These are phyloP conservation scores for Cephalotes varians DNA, from an alignment of 2,888 invertebrate species.

Conservation along the genomic window DNA sequence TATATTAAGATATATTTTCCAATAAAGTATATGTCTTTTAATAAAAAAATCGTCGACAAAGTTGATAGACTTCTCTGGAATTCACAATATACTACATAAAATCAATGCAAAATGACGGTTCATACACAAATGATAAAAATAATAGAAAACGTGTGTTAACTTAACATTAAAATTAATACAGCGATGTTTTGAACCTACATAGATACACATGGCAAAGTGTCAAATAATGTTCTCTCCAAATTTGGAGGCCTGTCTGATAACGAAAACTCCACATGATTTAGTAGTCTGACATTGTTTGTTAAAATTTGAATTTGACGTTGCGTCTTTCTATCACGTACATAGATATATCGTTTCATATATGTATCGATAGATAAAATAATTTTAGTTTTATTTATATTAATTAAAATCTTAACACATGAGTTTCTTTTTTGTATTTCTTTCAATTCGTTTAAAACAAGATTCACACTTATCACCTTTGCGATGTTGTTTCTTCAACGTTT, in stretches of 20 bases:
- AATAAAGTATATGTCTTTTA: too few species aligned
- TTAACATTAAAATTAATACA: too few species aligned
- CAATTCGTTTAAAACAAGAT: background rate
- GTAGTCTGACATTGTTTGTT: background rate
- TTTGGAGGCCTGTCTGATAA: background rate
- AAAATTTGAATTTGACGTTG: background rate
- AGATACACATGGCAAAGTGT: too few species aligned
- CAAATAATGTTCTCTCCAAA: background rate
- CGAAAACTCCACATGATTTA: background rate
- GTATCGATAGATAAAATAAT: background rate
- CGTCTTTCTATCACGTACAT: too few species aligned
- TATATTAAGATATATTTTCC: too few species aligned
- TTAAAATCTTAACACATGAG: background rate
- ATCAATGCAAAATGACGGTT: too few species aligned
- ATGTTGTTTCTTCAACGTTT: background rate
- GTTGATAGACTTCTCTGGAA: too few species aligned
- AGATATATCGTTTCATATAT: background rate
- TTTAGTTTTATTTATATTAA: background rate
- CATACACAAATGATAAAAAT: too few species aligned
- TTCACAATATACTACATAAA: too few species aligned
- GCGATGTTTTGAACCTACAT: too few species aligned
- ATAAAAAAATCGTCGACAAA: too few species aligned
- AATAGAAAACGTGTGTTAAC: too few species aligned
- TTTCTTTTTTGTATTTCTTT: background rate
- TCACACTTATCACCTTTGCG: background rate